Evolutionary conservation across 2,888 invertebrate genomes (phyloP).

Genomic region (Leucophenga montana): DNA sequence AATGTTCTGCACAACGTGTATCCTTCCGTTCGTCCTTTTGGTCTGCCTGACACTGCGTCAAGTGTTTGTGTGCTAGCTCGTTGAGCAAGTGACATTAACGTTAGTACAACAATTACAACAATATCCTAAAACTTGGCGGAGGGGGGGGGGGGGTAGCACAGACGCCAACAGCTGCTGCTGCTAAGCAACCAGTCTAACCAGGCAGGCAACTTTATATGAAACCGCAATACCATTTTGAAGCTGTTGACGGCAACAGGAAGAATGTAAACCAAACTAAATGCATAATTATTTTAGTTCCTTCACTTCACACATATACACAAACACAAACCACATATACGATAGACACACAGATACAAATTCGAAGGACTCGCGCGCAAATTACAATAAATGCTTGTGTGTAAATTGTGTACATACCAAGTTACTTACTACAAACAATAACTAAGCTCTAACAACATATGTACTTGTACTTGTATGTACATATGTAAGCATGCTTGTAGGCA

Average conservation of each 20-base stretch:
- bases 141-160: neutral
- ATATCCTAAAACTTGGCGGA: too few species aligned
- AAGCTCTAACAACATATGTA: too few species aligned
- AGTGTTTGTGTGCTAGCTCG: neutral
- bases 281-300: slow-evolving; percentile 53
- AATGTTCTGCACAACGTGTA: neutral
- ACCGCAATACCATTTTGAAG: slow-evolving; percentile 53
- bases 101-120: too few species aligned
- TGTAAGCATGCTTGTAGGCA: too few species aligned
- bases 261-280: slow-evolving; percentile 47
- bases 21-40: neutral
- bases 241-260: slow-evolving; percentile 51
- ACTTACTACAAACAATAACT: too few species aligned
- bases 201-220: slow-evolving; percentile 59
- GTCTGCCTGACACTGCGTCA: neutral
- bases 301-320: neutral
- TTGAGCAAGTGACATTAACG: neutral
- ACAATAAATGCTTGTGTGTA: slow-evolving; percentile 10
- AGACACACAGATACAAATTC: neutral
- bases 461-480: too few species aligned
- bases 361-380: neutral
- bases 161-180: slow-evolving; percentile 26
- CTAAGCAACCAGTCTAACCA: slow-evolving; percentile 1
- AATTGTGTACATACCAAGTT: slow-evolving; percentile 30
- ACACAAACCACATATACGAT: too few species aligned